Evolutionary conservation across 2,888 invertebrate genomes (phyloP).

Genomic region (Tipula vernalis): DNA sequence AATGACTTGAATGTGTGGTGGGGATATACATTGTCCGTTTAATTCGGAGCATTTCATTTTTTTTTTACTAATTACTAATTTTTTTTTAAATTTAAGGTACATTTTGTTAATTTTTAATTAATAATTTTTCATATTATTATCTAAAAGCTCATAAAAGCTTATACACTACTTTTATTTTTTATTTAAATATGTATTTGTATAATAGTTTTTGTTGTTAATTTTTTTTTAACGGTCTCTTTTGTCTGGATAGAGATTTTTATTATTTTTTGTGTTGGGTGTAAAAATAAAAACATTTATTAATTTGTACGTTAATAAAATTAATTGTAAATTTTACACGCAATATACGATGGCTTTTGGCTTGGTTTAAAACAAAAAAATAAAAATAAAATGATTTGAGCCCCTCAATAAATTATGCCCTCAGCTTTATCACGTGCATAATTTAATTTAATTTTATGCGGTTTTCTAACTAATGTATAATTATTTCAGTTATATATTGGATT

Average conservation of each 20-base stretch:
- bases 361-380: neutral
- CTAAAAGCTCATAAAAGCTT: neutral
- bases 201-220: neutral
- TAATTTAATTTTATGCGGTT: neutral
- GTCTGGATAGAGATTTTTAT: neutral
- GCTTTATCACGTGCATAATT: neutral
- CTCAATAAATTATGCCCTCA: neutral
- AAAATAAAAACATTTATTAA: neutral
- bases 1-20: neutral
- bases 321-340: neutral
- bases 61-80: neutral
- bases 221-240: neutral
- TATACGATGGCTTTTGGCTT: too few species aligned
- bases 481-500: too few species aligned
- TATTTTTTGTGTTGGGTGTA: neutral
- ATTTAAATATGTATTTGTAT: neutral
- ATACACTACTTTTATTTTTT: neutral
- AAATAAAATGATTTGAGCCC: neutral
- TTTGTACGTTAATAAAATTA: neutral
- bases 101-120: neutral
- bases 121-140: neutral
- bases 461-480: neutral
- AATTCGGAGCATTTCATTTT: neutral
- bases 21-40: neutral
- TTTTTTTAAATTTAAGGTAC: neutral